A percentile compares a stretch with the other conserved stretches of the same genome.
These are phyloP conservation scores for Nephila pilipes DNA, from an alignment of 1,140 invertebrate genomes.

Conservation along the genomic window DNA sequence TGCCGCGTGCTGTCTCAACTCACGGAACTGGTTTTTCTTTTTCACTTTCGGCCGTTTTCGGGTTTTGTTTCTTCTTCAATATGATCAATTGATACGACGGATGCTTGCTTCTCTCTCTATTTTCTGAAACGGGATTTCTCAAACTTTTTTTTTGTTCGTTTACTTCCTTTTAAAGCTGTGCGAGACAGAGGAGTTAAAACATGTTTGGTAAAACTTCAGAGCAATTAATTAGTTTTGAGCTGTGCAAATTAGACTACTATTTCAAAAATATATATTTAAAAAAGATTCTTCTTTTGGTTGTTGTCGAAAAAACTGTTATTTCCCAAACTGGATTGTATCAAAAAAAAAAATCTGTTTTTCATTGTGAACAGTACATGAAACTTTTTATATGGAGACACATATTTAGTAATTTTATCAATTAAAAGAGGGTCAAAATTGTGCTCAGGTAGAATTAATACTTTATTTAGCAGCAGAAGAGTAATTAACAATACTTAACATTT, in stretches of 20 bases:
- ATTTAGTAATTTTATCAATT: too few relatives aligned
- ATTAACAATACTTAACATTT: too few relatives aligned
- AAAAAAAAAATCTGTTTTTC: too few relatives aligned
- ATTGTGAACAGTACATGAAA: too few relatives aligned
- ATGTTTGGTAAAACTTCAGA: not conserved
- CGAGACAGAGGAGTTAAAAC: not conserved
- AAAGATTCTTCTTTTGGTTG: too few relatives aligned
- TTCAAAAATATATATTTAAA: too few relatives aligned
- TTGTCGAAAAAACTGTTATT: too few relatives aligned
- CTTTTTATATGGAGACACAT: too few relatives aligned
- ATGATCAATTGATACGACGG: constrained; percentile 34
- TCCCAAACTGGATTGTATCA: too few relatives aligned
- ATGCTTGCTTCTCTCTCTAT: not conserved
- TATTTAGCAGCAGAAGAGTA: too few relatives aligned
- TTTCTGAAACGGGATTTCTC: not conserved
- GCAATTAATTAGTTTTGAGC: not conserved
- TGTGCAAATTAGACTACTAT: not conserved
- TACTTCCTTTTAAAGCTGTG: not conserved
- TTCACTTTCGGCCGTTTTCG: not conserved
- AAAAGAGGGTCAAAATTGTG: not conserved
- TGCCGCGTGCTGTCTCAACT: constrained; percentile 52
- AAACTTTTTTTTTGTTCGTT: not conserved
- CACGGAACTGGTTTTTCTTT: constrained; percentile 55
- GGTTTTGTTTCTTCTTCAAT: constrained; percentile 24
- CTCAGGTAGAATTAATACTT: not conserved